Percentiles rank a stretch among this genome's conserved stretches.
Conservation (phyloP, 1,140 invertebrate species). For the Eumaeus atala region DNA sequence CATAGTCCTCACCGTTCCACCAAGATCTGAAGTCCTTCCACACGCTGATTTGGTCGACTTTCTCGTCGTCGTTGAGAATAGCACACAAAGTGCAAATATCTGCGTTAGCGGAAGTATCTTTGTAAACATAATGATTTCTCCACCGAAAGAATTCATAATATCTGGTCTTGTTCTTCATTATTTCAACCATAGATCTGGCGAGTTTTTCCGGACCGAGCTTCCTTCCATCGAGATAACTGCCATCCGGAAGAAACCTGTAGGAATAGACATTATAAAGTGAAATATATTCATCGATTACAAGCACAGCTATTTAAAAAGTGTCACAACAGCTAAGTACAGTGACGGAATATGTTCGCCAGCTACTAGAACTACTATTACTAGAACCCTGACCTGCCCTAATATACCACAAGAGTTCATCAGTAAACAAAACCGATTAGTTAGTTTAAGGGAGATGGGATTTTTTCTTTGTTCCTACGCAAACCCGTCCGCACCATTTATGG, state of each 20-base stretch:
- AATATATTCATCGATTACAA: too few species aligned
- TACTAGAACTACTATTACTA: too few species aligned
- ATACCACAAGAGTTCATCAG: too few species aligned
- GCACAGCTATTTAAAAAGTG: too few species aligned
- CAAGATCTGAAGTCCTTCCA: constrained; percentile 26
- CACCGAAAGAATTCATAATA: constrained; percentile 24
- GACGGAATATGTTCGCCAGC: too few species aligned
- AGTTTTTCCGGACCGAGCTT: not conserved
- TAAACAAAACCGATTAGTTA: too few species aligned
- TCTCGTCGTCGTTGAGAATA: constrained; percentile 25
- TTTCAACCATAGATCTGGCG: constrained; percentile 8
- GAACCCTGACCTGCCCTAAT: too few species aligned
- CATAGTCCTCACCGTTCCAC: constrained; percentile 27
- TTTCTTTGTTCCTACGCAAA: too few species aligned
- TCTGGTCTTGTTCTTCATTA: constrained; percentile 13
- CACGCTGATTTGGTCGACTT: constrained; percentile 16
- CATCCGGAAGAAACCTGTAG: constrained; percentile 18
- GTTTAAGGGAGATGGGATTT: too few species aligned
- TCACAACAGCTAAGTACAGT: too few species aligned
- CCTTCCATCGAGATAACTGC: constrained; percentile 12
- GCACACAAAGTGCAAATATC: constrained; percentile 27
- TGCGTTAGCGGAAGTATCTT: constrained; percentile 13
- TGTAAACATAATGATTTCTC: constrained; percentile 25
- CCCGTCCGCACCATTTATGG: too few species aligned
- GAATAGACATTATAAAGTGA: not conserved